These are phyloP conservation scores for Bhutanitis thaidina DNA, from an alignment of 2,888 invertebrate species.

Conservation along the genomic window DNA sequence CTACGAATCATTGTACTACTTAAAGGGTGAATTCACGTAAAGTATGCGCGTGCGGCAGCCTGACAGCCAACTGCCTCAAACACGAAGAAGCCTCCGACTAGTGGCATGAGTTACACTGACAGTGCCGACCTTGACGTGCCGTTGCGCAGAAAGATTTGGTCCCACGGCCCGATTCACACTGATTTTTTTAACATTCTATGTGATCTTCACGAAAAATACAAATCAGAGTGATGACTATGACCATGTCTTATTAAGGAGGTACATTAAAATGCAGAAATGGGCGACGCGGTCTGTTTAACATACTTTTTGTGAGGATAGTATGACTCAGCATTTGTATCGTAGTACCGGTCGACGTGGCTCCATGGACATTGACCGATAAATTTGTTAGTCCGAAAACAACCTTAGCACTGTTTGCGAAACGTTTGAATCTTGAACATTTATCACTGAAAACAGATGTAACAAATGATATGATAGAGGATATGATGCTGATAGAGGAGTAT, in stretches of 20 bases:
- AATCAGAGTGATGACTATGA: neutral
- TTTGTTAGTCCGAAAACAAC: conserved; percentile 9
- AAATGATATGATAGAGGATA: too few species aligned
- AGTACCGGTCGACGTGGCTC: conserved; percentile 26
- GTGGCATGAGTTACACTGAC: conserved; percentile 43
- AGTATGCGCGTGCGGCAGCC: conserved; percentile 42
- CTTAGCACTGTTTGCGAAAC: conserved; percentile 2
- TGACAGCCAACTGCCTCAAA: conserved; percentile 36
- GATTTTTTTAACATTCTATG: neutral
- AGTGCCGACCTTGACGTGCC: conserved; percentile 56
- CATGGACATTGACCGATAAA: conserved; percentile 45
- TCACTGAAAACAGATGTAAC: too few species aligned
- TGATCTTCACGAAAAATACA: conserved; percentile 25
- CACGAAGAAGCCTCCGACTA: conserved; percentile 45
- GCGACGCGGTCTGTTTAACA: neutral
- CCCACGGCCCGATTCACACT: neutral
- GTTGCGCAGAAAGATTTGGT: conserved; percentile 27
- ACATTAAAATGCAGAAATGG: neutral
- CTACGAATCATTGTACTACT: neutral
- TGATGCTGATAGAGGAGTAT: too few species aligned
- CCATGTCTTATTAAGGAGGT: neutral
- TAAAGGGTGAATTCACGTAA: conserved; percentile 20
- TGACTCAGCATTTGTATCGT: conserved; percentile 29
- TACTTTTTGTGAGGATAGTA: conserved; percentile 14
- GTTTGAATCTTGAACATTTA: neutral